Percentiles rank a stretch among this genome's conserved stretches.
phyloP scores from a whole-genome alignment of 2,113 vertebrate genomes.

The Globicephala melas region DNA sequence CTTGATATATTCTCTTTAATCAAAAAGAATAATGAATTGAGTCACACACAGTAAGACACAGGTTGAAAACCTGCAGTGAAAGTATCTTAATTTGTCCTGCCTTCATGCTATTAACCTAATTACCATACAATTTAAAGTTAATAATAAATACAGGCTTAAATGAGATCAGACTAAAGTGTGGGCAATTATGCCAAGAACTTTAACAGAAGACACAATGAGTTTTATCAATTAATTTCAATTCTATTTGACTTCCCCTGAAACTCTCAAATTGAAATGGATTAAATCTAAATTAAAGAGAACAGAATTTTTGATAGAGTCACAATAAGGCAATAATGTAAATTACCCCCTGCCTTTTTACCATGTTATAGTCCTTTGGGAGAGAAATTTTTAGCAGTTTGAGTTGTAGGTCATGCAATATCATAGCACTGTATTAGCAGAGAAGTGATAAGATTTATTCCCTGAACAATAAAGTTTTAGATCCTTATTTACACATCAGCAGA shows the following conservation, averaged over 20 bases:
- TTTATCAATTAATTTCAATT: constrained; percentile 53
- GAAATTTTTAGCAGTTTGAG: neutral
- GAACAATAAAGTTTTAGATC: neutral
- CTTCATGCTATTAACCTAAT: constrained; percentile 25
- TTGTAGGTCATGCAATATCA: neutral
- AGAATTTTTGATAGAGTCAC: neutral
- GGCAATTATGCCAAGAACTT: neutral
- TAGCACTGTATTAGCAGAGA: neutral
- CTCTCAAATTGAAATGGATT: constrained; percentile 48
- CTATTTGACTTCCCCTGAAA: constrained; percentile 31
- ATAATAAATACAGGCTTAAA: constrained; percentile 57
- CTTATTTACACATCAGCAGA: neutral
- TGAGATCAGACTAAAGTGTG: constrained; percentile 32
- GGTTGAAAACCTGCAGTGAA: constrained; percentile 49
- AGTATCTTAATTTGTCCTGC: constrained; percentile 38
- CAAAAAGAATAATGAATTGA: constrained; percentile 55
- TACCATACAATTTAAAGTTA: constrained; percentile 58
- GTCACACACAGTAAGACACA: neutral
- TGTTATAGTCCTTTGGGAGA: neutral
- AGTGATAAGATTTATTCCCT: neutral
- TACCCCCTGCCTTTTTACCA: neutral
- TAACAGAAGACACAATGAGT: neutral
- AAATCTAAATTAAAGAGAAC: constrained; percentile 14
- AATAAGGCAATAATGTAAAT: neutral
- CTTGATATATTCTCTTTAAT: constrained; percentile 59